Evolutionary conservation across 2,888 invertebrate genomes (phyloP).

Genomic region (Itoplectis maculator): DNA sequence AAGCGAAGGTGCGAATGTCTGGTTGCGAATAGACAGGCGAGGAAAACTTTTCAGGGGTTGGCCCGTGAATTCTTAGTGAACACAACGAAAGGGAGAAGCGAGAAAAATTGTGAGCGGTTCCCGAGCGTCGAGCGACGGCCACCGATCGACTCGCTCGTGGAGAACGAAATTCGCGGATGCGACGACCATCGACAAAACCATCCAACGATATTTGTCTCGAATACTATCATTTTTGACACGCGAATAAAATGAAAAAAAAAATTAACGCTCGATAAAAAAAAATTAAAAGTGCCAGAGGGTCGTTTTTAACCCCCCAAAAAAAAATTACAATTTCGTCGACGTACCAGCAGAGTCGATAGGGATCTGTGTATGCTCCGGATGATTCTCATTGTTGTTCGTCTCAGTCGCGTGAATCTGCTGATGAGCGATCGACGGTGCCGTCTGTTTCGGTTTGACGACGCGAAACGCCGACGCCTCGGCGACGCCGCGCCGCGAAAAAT

Average conservation of each 20-base stretch:
- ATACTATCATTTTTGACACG: too few species aligned
- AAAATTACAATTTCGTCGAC: neutral
- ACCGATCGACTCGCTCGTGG: neutral
- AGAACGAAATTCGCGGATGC: neutral
- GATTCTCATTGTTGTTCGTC: constrained; percentile 72
- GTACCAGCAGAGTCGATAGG: constrained; percentile 78
- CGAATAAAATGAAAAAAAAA: too few species aligned
- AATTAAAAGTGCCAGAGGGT: too few species aligned
- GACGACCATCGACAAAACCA: neutral
- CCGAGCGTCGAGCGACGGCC: constrained; percentile 9
- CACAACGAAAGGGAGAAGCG: neutral
- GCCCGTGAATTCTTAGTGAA: neutral
- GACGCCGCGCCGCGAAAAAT: constrained; percentile 83
- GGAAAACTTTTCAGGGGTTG: constrained; percentile 19
- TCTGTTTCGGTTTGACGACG: constrained; percentile 83
- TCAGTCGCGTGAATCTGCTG: constrained; percentile 77
- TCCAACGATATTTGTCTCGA: too few species aligned
- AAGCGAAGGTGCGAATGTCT: neutral
- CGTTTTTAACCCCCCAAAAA: too few species aligned
- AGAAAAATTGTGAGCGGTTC: constrained; percentile 3
- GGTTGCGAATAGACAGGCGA: constrained; percentile 32
- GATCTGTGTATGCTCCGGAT: constrained; percentile 77
- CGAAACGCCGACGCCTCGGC: constrained; percentile 83
- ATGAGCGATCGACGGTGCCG: constrained; percentile 74
- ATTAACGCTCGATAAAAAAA: too few species aligned